Percentiles rank a stretch among this genome's conserved stretches.
phyloP scores from a whole-genome alignment of 2,888 invertebrate species.

The Hyppa rectilinea region DNA sequence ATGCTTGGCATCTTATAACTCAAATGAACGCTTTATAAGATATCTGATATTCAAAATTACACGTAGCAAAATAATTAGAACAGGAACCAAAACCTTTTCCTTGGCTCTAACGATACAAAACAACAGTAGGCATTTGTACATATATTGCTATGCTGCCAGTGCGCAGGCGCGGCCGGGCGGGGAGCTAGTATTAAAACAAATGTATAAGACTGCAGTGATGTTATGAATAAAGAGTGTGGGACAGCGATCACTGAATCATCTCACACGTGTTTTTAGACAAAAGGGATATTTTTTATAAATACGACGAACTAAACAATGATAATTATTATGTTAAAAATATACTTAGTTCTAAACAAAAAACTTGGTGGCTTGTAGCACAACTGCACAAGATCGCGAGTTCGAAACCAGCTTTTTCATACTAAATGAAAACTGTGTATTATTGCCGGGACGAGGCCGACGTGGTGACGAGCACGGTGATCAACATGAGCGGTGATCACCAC shows the following conservation, averaged over 20 bases:
- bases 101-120: no score
- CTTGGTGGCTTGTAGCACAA: background rate
- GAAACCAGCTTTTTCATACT: background rate
- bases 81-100: no score
- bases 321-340: background rate
- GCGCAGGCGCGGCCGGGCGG: no score
- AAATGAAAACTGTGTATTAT: background rate
- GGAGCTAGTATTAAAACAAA: no score
- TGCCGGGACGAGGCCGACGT: background rate
- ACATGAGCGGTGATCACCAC: background rate
- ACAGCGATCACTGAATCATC: background rate
- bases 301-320: background rate
- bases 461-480: background rate
- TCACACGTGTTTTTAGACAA: background rate
- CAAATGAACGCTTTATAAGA: no score
- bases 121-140: no score
- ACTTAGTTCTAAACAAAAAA: background rate
- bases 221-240: constrained; percentile 10
- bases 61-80: no score
- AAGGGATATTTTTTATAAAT: constrained; percentile 15
- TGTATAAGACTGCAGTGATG: no score
- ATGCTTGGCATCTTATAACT: no score
- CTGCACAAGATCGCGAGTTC: background rate
- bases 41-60: no score
- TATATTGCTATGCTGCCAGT: no score